Evolutionary conservation across 2,888 invertebrate species (phyloP).

Genomic region (Argyresthia albistria): DNA sequence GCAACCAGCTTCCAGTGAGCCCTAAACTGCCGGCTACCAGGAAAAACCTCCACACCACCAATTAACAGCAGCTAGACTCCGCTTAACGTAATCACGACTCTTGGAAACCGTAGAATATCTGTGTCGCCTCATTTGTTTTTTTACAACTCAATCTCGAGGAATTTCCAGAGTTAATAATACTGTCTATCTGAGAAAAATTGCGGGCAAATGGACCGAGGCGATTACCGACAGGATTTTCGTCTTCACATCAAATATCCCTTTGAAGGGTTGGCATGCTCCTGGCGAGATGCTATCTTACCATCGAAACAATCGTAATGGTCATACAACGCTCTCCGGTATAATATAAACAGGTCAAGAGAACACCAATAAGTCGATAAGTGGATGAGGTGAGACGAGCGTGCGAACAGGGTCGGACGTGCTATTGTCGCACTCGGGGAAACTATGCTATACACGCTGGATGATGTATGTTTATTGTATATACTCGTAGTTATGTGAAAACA

Average conservation of each 20-base stretch:
- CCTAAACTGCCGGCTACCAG: neutral
- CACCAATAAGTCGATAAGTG: constrained; percentile 41
- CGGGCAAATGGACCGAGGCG: too few relatives aligned
- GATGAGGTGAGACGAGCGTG: constrained; percentile 49
- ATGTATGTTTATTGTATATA: neutral
- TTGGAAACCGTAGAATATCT: too few relatives aligned
- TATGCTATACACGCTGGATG: constrained; percentile 27
- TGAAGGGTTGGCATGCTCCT: too few relatives aligned
- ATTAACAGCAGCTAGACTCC: constrained; percentile 1
- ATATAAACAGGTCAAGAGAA: constrained; percentile 3
- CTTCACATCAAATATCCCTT: too few relatives aligned
- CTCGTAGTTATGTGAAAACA: neutral
- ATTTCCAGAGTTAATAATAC: too few relatives aligned
- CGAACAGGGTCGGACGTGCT: constrained; percentile 57
- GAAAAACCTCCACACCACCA: neutral
- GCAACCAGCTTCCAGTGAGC: neutral
- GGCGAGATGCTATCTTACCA: too few relatives aligned
- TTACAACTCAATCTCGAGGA: too few relatives aligned
- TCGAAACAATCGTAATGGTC: too few relatives aligned
- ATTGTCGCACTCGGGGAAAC: constrained; percentile 37
- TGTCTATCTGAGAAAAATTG: too few relatives aligned
- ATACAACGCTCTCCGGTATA: neutral
- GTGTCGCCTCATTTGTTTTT: too few relatives aligned
- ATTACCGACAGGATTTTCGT: too few relatives aligned
- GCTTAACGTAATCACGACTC: neutral